phyloP scores from a whole-genome alignment of 2,797 vertebrate genomes.

The Austrolebias charrua region DNA sequence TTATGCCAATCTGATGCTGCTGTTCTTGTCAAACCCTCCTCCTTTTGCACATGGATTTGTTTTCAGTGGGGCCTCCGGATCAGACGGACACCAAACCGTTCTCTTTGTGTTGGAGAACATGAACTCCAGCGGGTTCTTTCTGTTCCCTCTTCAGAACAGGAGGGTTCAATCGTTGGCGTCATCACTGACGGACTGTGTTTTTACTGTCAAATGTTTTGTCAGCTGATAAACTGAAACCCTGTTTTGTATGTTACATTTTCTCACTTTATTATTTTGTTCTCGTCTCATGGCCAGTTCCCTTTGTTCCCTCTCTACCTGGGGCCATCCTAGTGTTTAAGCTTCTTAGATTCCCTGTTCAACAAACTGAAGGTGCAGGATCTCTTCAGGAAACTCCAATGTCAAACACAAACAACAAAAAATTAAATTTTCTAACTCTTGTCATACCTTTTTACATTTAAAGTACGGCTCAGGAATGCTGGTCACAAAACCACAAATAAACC shows the following conservation, averaged over 20 bases:
- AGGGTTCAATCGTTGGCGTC: constrained; percentile 41
- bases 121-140: constrained; percentile 55
- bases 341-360: constrained; percentile 72
- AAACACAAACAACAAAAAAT: constrained; percentile 7
- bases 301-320: constrained; percentile 56
- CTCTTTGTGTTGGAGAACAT: too few relatives aligned
- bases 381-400: constrained; percentile 46
- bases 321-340: constrained; percentile 69
- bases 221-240: constrained; percentile 59
- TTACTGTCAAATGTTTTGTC: constrained; percentile 62
- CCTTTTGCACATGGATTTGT: constrained; percentile 76
- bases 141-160: constrained; percentile 53
- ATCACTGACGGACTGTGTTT: constrained; percentile 77
- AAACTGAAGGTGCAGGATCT: constrained; percentile 58
- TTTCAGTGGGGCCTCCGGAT: constrained; percentile 54
- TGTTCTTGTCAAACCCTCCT: constrained; percentile 24
- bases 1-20: constrained; percentile 34
- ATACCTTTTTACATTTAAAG: constrained; percentile 9
- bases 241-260: constrained; percentile 22
- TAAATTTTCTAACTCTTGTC: too few relatives aligned
- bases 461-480: constrained; percentile 14
- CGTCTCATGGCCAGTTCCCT: constrained; percentile 27
- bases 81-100: constrained; percentile 37
- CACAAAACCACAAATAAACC: too few relatives aligned
- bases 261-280: constrained; percentile 19